Evolutionary conservation across 2,797 vertebrate genomes (phyloP), one percentile per base, ranked within the genome.

Genomic region (Silurus lanzhouensis): DNA sequence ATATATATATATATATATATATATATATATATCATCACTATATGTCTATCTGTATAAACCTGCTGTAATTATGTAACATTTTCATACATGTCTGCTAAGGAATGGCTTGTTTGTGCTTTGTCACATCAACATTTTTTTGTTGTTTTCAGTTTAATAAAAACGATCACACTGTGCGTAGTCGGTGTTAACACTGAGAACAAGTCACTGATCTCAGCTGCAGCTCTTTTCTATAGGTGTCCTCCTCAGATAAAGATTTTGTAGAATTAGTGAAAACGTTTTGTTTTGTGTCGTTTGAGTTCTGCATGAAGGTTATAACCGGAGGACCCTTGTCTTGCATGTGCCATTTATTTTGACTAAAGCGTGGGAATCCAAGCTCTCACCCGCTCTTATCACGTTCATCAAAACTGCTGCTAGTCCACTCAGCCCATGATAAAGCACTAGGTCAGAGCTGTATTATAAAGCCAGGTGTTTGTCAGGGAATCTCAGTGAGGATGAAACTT

Each of bases 11-110:
- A 87, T 63, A 48, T 48, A 48, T 48, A 52, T 52, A 52, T 52
- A 52, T 52, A 52, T 52, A 52, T 52, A 52, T 52, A 52, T 52
- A 52, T 52, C 48, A 52, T 86, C 31, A 82, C 89, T 90, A 86
- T 87, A 85, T 95, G 93, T 95, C 88, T 93, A 94, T 93, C 92
- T 93, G 94, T 94, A 92, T 93, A 93, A 92, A 93, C 81, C 91
- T 91, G 92, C 92, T 94, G 92, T 94, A 91, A 93, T 91, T 90
- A 92, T 86, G 88, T 86, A 85, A 90, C 89, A 87, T 91, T 91
- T 91, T 90, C 89, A 91, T 88, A 91, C 91, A 89, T 91, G 91
- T 92, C 91, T 91, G 92, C 92, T 89, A 86, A 87, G 90, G 91
- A 94, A 92, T 91, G 91, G 91, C 94, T 94, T 89, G 89, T 91